phyloP scores from a whole-genome alignment of 1,140 invertebrate genomes.

The Pseudomyrmex pallidus region DNA sequence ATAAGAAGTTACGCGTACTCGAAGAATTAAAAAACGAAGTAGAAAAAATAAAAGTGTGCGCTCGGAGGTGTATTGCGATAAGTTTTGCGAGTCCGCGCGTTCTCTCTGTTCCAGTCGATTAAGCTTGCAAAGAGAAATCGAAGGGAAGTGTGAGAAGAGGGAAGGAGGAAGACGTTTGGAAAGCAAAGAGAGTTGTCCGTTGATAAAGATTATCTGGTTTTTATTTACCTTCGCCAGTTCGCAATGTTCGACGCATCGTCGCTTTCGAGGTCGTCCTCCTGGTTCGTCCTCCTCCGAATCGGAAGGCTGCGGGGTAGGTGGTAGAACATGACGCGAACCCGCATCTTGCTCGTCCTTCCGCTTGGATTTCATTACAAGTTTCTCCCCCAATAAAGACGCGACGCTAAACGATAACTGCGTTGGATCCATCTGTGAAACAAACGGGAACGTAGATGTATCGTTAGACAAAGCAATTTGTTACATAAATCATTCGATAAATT shows the following conservation, averaged over 20 bases:
- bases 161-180: not conserved
- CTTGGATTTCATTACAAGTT: constrained; percentile 67
- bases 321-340: constrained; percentile 72
- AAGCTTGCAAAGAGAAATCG: constrained; percentile 49
- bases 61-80: constrained; percentile 64
- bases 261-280: constrained; percentile 70
- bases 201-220: constrained; percentile 19
- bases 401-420: constrained; percentile 82
- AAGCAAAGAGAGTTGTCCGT: constrained; percentile 11
- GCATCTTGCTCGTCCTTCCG: constrained; percentile 53
- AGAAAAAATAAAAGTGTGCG: constrained; percentile 35
- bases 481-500: not conserved
- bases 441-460: constrained; percentile 18
- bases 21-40: constrained; percentile 58
- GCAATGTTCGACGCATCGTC: constrained; percentile 75
- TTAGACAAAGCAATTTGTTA: too few species aligned
- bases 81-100: not conserved
- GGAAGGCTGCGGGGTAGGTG: constrained; percentile 85
- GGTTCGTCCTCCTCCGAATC: constrained; percentile 86
- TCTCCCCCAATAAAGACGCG: constrained; percentile 80
- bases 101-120: constrained; percentile 49
- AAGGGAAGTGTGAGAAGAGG: constrained; percentile 16
- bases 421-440: constrained; percentile 77
- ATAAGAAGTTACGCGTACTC: constrained; percentile 45
- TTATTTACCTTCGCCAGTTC: constrained; percentile 82